Base-by-base conservation (phyloP, 2,797 vertebrate genomes). In the Meda fulgida region DNA sequence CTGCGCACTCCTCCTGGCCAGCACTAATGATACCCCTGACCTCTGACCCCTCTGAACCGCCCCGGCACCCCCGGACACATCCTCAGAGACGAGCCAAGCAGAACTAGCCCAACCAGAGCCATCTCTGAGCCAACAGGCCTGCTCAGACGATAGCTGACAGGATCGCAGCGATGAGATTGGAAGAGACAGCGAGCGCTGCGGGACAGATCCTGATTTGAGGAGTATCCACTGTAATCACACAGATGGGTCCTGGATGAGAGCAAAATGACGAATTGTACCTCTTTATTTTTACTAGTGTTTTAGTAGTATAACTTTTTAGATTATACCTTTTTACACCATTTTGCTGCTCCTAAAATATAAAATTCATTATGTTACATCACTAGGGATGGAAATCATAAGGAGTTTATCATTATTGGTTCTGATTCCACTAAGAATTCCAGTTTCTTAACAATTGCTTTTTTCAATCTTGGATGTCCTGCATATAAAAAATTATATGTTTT, bases 171-270 rank as follows among this genome's bases (percentile, higher is more conserved):
- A 83, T 8, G 71, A 83, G 60, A 84, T 77, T n/a, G 7, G 65
- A 77, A 69, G 46, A 84, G 82, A 78, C 82, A 40, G 58, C 26
- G 21, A 80, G 48, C 34, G 21, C 67, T 43, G 67, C 8, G n/a
- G 80, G 80, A 72, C 18, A 43, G 34, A 66, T 82, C 55, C 23
- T 2, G 40, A 53, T 48, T 26, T 7, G 26, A 75, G 69, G 53
- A 76, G 60, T 4, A 43, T 53, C 46, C 34, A 8, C 29, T 4
- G 21, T 38, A 66, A 76, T 31, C 29, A 38, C 81, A 66, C 60
- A 43, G 73, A 84, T 67, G n/a, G 11, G 34, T 48, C 19, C 40
- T 7, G 26, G 29, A 75, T 36, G 38, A 77, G 70, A n/a, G 16
- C 38, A 73, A 19, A 29, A 21, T 18, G 38, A 31, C 2, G 19